Conservation (phyloP, 2,113 vertebrate species). For the Synchiropus splendidus region DNA sequence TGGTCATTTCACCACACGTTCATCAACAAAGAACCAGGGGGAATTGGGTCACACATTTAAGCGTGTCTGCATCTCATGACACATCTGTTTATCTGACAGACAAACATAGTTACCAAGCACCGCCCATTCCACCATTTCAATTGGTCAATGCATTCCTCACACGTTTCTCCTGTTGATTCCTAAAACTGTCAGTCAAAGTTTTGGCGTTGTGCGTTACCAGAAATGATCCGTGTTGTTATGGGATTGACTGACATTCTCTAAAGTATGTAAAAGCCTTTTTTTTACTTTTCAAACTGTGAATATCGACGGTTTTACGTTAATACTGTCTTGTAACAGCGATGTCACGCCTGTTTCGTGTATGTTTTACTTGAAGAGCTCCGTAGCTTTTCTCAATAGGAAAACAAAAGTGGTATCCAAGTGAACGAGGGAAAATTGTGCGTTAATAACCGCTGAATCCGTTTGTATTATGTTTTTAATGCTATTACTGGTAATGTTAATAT, state of each 20-base stretch:
- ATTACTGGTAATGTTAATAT: background rate
- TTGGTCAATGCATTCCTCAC: slow-evolving; percentile 8
- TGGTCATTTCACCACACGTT: no score
- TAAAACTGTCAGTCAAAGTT: slow-evolving; percentile 25
- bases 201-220: slow-evolving; percentile 6
- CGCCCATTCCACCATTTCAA: slow-evolving; percentile 16
- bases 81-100: slow-evolving; percentile 28
- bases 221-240: slow-evolving; percentile 36
- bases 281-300: background rate
- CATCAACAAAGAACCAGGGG: no score
- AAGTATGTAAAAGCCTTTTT: slow-evolving; percentile 58
- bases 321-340: background rate
- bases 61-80: slow-evolving; percentile 39
- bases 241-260: slow-evolving; percentile 21
- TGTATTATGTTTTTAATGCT: no score
- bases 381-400: no score
- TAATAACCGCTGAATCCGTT: no score
- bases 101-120: slow-evolving; percentile 8
- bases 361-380: no score
- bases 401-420: no score
- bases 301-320: no score
- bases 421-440: no score
- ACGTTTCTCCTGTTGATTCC: slow-evolving; percentile 12
- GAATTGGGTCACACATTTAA: slow-evolving; percentile 2
- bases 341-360: slow-evolving; percentile 3